A percentile compares a stretch with the other conserved stretches of the same genome.
These are phyloP conservation scores for Sebastes miniatus DNA, from an alignment of 2,797 vertebrate genomes.

Conservation along the genomic window DNA sequence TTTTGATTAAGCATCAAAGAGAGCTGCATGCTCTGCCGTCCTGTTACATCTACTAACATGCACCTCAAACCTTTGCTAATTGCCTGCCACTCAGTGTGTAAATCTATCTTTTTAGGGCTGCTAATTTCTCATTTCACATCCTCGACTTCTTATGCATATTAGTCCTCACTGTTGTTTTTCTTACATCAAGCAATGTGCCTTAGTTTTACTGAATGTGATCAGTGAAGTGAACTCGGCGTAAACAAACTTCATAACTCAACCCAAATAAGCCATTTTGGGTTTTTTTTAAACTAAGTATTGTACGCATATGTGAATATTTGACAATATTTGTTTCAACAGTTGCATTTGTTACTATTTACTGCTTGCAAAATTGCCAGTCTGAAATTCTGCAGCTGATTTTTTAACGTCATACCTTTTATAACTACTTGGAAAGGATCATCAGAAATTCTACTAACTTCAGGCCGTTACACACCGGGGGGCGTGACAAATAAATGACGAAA, in stretches of 20 bases:
- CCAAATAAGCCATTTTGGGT: not conserved
- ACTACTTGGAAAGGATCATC: not conserved
- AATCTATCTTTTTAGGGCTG: constrained; percentile 47
- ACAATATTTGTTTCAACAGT: not conserved
- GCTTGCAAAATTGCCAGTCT: not conserved
- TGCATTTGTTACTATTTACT: not conserved
- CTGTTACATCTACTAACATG: constrained; percentile 59
- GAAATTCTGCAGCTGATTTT: not conserved
- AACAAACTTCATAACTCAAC: not conserved
- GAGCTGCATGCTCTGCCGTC: constrained; percentile 52
- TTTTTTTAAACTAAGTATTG: not conserved
- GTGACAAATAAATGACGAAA: not conserved
- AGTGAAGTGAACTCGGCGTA: constrained; percentile 14
- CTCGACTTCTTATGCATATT: constrained; percentile 17
- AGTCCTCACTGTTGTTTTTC: constrained; percentile 1
- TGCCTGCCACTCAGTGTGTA: constrained; percentile 53
- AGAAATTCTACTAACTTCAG: not conserved
- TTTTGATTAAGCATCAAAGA: constrained; percentile 74
- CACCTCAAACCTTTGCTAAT: constrained; percentile 67
- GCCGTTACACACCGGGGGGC: not conserved
- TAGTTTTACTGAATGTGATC: constrained; percentile 40
- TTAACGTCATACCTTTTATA: not conserved
- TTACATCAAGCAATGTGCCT: not conserved
- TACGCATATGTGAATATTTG: not conserved
- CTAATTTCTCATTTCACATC: constrained; percentile 46